Base-by-base conservation (phyloP, 2,113 vertebrate genomes). In the Micronycteris hirsuta region DNA sequence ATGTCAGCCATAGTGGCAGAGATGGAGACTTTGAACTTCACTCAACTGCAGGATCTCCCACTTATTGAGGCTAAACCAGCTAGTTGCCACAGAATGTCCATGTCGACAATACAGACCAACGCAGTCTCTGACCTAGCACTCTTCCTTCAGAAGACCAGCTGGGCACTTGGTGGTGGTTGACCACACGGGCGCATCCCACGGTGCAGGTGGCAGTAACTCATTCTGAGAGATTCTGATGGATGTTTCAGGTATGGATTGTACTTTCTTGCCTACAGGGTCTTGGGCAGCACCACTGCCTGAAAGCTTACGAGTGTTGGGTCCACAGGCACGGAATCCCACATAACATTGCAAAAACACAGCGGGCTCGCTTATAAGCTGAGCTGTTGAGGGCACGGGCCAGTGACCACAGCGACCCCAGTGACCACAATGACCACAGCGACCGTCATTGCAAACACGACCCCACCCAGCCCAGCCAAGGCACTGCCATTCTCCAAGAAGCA, bases 371-470 rank as follows among this genome's bases (percentile, higher is more conserved):
- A 41, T 11, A 31, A 77, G 61, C 43, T 22, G 6, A 5, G 31
- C 3, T 43, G 28, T 13, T 24, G 14, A 61, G 15, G 67, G 47
- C 19, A 12, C 0, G 1, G 22, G 11, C 24, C 65, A 36, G 3
- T 58, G 26, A 36, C 31, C 6, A 43, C 31, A 68, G 76, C 24
- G 26, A 14, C 5, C 19, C 24, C 65, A 36, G 4, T 58, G 26
- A 36, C 36, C 9, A 45, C 65, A 31, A 2, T 36, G 26, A 36
- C 31, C 9, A 45, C 31, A 56, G 76, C 41, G 33, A 15, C 77
- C 36, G 17, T 45, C 1, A 0, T 58, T n/a, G 33, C 8, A 12
- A 6, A 49, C 31, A 20, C 36, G 26, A 31, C 2, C 36, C 0
- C 10, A 16, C 8, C 38, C 54, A 28, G 56, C 56, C 56, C 56